phyloP scores from a whole-genome alignment of 2,113 vertebrate genomes.

The Heteronetta atricapilla region DNA sequence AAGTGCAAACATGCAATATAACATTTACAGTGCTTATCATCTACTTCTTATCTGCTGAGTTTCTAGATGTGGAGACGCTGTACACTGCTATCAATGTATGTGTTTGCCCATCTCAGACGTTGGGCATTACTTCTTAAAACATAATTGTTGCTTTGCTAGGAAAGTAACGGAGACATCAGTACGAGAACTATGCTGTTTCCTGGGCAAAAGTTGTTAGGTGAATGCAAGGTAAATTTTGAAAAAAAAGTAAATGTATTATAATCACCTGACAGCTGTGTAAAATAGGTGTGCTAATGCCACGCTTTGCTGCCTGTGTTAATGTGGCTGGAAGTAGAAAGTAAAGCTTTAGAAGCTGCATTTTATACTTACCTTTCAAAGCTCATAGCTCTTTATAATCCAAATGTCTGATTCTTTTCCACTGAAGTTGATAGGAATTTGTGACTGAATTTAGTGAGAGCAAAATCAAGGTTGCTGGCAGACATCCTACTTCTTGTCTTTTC shows the following conservation, averaged over 20 bases:
- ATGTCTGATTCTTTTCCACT: not conserved
- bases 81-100: not conserved
- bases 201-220: not conserved
- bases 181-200: not conserved
- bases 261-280: not conserved
- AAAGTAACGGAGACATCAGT: not conserved
- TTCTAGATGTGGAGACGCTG: not conserved
- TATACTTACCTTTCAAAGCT: not conserved
- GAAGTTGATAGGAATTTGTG: conserved; percentile 11
- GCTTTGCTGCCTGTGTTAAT: not conserved
- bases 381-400: not conserved
- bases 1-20: not conserved
- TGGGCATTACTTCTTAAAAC: not conserved
- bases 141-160: not conserved
- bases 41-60: not conserved
- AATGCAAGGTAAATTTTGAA: not conserved
- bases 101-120: not conserved
- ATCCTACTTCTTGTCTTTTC: conserved; percentile 1
- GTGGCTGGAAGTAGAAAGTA: not conserved
- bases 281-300: not conserved
- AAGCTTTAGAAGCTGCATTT: not conserved
- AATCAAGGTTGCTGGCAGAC: not conserved
- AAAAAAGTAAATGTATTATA: not conserved
- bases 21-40: not conserved
- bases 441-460: not conserved